These are phyloP conservation scores for Drosophila meridionalis DNA, from an alignment of 2,888 invertebrate genomes.

Conservation along the genomic window DNA sequence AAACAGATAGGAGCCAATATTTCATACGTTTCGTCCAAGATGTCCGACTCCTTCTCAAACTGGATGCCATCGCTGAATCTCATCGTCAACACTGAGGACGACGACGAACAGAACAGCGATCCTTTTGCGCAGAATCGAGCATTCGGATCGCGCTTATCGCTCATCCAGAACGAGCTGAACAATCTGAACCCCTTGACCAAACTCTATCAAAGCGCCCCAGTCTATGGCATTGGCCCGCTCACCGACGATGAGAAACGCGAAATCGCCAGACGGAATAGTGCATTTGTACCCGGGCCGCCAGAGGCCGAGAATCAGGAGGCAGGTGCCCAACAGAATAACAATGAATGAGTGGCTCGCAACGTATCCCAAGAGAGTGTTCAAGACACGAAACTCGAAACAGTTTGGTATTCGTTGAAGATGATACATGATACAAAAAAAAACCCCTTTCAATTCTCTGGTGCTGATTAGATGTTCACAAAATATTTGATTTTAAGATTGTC, in stretches of 20 bases:
- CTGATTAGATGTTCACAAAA: conserved; percentile 5
- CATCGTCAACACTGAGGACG: conserved; percentile 3
- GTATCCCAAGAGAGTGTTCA: neutral
- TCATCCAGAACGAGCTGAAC: conserved; percentile 24
- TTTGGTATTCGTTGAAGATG: neutral
- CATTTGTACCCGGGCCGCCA: conserved; percentile 3
- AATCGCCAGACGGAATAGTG: conserved; percentile 28
- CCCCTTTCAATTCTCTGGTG: neutral
- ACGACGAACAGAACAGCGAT: conserved; percentile 18
- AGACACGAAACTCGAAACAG: neutral
- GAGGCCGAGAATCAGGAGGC: conserved; percentile 7
- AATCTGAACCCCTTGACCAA: conserved; percentile 25
- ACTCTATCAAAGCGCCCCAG: conserved; percentile 12
- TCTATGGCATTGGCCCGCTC: conserved; percentile 38
- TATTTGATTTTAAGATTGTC: neutral
- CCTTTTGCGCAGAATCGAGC: conserved; percentile 8
- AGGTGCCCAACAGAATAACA: conserved; percentile 1
- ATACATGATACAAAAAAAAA: neutral
- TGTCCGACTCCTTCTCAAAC: conserved; percentile 44
- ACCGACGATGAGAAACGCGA: conserved; percentile 54
- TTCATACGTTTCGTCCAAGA: conserved; percentile 9
- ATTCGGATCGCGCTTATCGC: conserved; percentile 8
- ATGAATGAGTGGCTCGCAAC: conserved; percentile 3
- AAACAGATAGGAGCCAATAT: conserved; percentile 3
- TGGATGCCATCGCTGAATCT: conserved; percentile 33